Base-by-base conservation (phyloP, 1,140 invertebrate genomes). In the Ips typographus region DNA sequence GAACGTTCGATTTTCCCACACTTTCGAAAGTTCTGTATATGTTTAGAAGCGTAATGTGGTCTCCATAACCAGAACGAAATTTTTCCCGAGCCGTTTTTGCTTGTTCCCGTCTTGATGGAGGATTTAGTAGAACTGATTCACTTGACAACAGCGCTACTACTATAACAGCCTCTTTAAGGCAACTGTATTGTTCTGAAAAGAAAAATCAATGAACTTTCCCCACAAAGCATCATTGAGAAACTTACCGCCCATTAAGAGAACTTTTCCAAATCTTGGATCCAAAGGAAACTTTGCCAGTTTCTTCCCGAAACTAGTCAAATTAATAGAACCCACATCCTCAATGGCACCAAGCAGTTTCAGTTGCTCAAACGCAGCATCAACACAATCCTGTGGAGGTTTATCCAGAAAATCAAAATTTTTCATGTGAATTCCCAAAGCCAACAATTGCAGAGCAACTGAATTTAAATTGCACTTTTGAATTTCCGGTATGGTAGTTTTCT, bases 31-130 rank as follows among this genome's bases (percentile, higher is more conserved):
- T 89, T 74, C 89, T 88, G 78, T 89, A 98, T 37, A 98, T 89
- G 81, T 98, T 98, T 0, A 99, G 81, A 41, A 98, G 82, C 5
- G 93, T 98, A 1, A 98, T 85, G 77, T 97, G 95, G 83, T 99
- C 97, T 5, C 97, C 96, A 74, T 95, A 88, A 55, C 88, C 85
- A 0, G 94, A 92, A 62, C 87, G 80, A 82, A 98, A 98, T 80
- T 96, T 97, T 60, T 86, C 84, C 77, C 89, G 86, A 5, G 88
- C 86, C 70, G 84, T 84, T 8, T 85, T 75, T 2, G 89, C 90
- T 78, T 91, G 85, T 77, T 91, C 90, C 65, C 85, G 80, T 80
- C 90, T 86, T 55, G 84, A 82, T 70, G 84, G 78, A 3, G 84
- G 84, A 68, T 80, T 84, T 47, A 86, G 77, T 71, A 88, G 85